A percentile compares a stretch with the other conserved stretches of the same genome.
Conservation (phyloP, 2,113 vertebrate genomes). For the Pholis gunnellus region DNA sequence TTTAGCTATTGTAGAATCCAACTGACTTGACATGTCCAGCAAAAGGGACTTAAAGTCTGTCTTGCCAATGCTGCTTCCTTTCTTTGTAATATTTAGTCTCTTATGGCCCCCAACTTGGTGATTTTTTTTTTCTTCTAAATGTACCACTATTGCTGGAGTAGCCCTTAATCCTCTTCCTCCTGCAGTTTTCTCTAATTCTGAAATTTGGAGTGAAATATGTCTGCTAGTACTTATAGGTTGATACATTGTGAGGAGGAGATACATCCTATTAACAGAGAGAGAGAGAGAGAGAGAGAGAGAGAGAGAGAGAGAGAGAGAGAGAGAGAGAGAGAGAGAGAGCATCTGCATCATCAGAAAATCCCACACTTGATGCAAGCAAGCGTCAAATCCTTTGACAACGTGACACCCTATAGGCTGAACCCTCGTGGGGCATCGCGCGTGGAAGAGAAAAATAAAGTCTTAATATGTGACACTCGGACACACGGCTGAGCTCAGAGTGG, state of each 20-base stretch:
- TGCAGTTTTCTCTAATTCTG: no score
- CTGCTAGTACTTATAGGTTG: background rate
- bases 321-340: background rate
- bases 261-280: background rate
- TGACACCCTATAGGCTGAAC: constrained; percentile 54
- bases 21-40: no score
- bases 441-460: background rate
- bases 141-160: background rate
- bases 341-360: constrained; percentile 49
- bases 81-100: background rate
- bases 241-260: background rate
- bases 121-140: background rate
- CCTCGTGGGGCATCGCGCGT: constrained; percentile 24
- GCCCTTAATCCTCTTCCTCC: background rate
- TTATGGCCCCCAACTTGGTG: background rate
- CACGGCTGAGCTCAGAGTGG: constrained; percentile 8
- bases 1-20: no score
- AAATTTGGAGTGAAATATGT: no score
- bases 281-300: background rate
- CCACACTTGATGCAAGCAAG: constrained; percentile 34
- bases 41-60: no score
- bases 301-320: background rate
- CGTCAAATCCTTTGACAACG: constrained; percentile 75
- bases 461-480: constrained; percentile 20
- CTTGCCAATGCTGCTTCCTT: no score